Conservation (phyloP, 2,888 invertebrate genomes). For the Melanostoma mellinum region DNA sequence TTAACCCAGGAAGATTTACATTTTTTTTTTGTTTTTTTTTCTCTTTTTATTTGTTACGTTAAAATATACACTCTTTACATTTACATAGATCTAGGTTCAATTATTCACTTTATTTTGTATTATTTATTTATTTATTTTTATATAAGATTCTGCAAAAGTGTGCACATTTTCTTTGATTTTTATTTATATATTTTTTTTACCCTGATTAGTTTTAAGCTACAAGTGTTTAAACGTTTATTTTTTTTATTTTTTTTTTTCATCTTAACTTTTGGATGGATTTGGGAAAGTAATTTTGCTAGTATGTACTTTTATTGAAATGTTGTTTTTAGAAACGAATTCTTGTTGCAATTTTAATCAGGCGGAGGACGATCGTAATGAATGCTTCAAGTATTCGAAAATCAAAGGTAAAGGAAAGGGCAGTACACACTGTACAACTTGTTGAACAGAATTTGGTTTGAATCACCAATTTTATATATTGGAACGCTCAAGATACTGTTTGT, state of each 20-base stretch:
- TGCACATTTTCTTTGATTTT: conserved; percentile 41
- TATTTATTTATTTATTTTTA: conserved; percentile 57
- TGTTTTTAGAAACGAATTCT: conserved; percentile 13
- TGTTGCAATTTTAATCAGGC: neutral
- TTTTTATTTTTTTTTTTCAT: conserved; percentile 38
- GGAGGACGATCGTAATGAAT: too few species aligned
- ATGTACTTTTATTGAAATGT: neutral
- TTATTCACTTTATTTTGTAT: conserved; percentile 37
- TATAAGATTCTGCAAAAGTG: conserved; percentile 60
- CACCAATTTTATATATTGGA: too few species aligned
- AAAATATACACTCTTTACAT: conserved; percentile 72
- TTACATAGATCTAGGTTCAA: conserved; percentile 62
- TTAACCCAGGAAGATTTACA: conserved; percentile 80
- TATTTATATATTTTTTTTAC: conserved; percentile 58
- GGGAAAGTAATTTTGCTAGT: conserved; percentile 42
- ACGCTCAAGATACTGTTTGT: too few species aligned
- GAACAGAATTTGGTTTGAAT: too few species aligned
- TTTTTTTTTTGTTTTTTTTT: conserved; percentile 17
- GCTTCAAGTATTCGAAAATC: too few species aligned
- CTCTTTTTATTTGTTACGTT: conserved; percentile 45
- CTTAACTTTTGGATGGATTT: conserved; percentile 68
- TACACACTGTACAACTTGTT: too few species aligned
- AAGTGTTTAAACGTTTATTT: conserved; percentile 58
- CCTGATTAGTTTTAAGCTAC: conserved; percentile 71
- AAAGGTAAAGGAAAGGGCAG: too few species aligned